Conservation (phyloP, 2,888 invertebrate genomes). For the Harmothoe impar region DNA sequence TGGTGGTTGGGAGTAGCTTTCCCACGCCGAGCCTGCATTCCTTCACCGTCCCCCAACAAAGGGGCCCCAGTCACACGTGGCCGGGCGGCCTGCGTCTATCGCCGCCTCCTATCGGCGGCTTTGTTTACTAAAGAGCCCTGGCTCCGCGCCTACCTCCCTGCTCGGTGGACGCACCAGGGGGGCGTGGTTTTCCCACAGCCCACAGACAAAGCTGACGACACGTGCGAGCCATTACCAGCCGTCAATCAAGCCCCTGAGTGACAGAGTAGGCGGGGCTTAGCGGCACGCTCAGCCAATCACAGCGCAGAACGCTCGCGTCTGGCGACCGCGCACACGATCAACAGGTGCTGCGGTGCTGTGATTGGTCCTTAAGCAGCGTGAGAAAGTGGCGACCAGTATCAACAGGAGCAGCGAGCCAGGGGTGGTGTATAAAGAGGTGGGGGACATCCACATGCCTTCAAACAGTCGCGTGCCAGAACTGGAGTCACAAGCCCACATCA, state of each 20-base stretch:
- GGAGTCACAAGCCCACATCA: constrained; percentile 17
- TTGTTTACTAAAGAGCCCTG: constrained; percentile 60
- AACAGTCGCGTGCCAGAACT: constrained; percentile 39
- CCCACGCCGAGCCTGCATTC: constrained; percentile 49
- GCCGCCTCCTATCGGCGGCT: constrained; percentile 48
- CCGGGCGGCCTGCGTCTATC: constrained; percentile 24
- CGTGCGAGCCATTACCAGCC: constrained; percentile 26
- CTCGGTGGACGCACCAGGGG: not conserved
- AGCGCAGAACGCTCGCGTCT: not conserved
- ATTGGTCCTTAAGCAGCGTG: constrained; percentile 19
- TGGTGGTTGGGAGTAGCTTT: constrained; percentile 30
- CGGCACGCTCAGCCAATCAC: constrained; percentile 49
- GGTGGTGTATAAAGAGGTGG: not conserved
- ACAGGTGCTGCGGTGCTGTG: constrained; percentile 32
- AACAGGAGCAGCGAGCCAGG: not conserved
- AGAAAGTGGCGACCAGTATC: constrained; percentile 45
- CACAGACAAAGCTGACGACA: not conserved
- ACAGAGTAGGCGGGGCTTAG: not conserved
- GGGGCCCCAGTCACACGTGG: constrained; percentile 39
- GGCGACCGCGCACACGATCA: constrained; percentile 37
- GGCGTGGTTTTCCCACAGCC: constrained; percentile 58
- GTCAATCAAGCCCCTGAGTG: not conserved
- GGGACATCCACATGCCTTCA: constrained; percentile 28
- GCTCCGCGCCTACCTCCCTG: not conserved
- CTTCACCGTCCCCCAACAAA: constrained; percentile 26